A percentile compares a stretch with the other conserved stretches of the same genome.
phyloP scores from a whole-genome alignment of 2,797 vertebrate species.

The Myotis vivesi region DNA sequence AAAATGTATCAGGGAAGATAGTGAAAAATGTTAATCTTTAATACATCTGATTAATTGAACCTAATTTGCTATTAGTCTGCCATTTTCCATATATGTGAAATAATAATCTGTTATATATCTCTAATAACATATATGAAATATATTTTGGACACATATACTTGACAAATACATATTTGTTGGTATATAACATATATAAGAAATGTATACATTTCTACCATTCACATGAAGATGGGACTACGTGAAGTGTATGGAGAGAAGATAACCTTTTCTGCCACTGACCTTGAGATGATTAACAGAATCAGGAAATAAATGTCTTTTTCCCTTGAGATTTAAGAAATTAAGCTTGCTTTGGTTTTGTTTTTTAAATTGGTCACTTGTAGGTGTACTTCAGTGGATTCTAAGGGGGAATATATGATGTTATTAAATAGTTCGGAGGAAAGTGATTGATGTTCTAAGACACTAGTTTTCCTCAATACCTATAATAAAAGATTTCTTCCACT shows the following conservation, averaged over 20 bases:
- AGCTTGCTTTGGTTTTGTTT: constrained; percentile 14
- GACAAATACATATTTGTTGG: neutral
- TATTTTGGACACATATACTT: neutral
- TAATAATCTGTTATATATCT: neutral
- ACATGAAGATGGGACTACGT: neutral
- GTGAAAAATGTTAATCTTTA: neutral
- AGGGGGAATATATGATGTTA: neutral
- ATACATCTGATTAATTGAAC: constrained; percentile 1
- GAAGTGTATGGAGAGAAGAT: neutral
- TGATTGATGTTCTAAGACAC: neutral
- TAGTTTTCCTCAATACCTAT: neutral
- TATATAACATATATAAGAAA: neutral
- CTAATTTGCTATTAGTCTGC: neutral
- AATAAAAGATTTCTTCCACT: neutral
- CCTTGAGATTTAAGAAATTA: neutral
- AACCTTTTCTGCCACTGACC: neutral
- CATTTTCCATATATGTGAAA: neutral
- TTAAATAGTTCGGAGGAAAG: neutral
- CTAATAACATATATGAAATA: neutral
- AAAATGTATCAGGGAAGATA: neutral
- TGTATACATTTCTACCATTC: neutral
- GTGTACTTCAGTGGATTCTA: neutral
- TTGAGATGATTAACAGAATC: neutral
- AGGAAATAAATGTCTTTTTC: neutral
- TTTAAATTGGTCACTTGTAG: constrained; percentile 18